Evolutionary conservation across 2,113 vertebrate genomes (phyloP).

Genomic region (Charina bottae): DNA sequence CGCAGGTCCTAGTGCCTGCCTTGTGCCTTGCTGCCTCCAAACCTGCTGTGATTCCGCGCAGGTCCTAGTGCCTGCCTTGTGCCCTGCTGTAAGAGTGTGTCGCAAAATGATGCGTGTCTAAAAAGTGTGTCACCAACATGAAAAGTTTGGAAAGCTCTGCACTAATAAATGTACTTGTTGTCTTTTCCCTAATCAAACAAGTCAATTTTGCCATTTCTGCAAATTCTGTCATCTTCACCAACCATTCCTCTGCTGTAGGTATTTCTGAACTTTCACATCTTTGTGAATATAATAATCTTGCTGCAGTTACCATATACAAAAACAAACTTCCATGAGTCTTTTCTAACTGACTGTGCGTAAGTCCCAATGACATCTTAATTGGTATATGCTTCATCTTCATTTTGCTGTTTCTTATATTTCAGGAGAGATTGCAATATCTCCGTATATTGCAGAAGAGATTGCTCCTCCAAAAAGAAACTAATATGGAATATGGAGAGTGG

Average conservation of each 20-base stretch:
- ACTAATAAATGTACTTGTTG: background rate
- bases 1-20: no score
- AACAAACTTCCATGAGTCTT: background rate
- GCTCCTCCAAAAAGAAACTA: background rate
- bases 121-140: no score
- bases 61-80: no score
- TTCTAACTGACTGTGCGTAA: background rate
- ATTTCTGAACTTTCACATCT: background rate
- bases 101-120: no score
- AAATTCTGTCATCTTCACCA: background rate
- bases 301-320: background rate
- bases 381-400: background rate
- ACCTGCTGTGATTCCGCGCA: no score
- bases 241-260: background rate
- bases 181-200: background rate
- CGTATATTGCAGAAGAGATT: background rate
- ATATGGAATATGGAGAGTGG: no score
- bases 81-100: no score
- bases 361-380: background rate
- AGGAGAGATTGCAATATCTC: background rate
- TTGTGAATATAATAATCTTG: background rate
- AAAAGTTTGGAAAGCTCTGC: no score
- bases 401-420: constrained; percentile 22
- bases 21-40: no score
- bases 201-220: background rate